Base-by-base conservation (phyloP, 2,888 invertebrate species). In the Strigamia transsilvanica region DNA sequence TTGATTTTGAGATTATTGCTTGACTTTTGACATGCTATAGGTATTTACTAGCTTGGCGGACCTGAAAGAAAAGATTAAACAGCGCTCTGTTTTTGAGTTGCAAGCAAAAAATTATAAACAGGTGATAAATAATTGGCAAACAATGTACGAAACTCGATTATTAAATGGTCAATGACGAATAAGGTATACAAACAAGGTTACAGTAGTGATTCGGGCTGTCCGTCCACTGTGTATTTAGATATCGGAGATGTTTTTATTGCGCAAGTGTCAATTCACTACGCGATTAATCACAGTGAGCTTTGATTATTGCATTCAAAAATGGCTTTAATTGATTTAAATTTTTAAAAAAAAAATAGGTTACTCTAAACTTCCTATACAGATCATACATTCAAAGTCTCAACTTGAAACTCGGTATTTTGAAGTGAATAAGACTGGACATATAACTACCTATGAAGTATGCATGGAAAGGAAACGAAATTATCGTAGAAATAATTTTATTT, bases 21-120 rank as follows among this genome's bases (percentile, higher is more conserved):
- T 9, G 18, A 56, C 15, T 18, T 66, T 23, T 23, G 7, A 61
- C 10, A 61, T 15, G 13, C 27, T 73, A 4, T 32, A 73, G 73
- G 73, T 32, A n/a, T 73, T 73, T 12, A 32, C 73, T 32, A 27
- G 13, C 27, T 12, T 73, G 2, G 12, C 23, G 2, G 15, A 73
- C 23, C 15, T 73, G n/a, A 73, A 73, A 73, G 32, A 66, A 32
- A 73, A 73, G 12, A 73, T 73, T 0, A 12, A 15, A 15, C 2
- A 73, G 12, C 27, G 73, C 10, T 32, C 32, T 73, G 27, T 27
- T 10, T 73, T 32, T 32, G 73, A 73, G 7, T 73, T 73, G 32
- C 73, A 32, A 32, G 73, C 27, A 73, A 73, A 73, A 2, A 73
- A 27, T 12, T 73, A 27, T 27, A 73, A 73, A 73, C 73, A 32